phyloP scores from a whole-genome alignment of 2,888 invertebrate species.

The Sthenelais limicola region DNA sequence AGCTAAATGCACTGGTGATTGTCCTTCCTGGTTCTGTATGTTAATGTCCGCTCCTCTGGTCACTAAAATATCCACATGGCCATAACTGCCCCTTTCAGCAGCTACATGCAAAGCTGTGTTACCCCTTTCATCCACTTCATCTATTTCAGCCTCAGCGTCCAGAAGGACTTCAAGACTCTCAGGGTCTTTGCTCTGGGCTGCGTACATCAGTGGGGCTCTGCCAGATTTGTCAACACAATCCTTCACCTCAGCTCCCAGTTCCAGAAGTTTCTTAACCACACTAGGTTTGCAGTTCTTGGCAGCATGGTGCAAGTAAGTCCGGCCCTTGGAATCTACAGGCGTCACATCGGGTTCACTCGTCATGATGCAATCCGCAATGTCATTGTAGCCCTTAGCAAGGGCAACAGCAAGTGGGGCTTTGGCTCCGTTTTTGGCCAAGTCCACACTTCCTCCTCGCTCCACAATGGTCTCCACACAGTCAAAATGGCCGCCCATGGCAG shows the following conservation, averaged over 20 bases:
- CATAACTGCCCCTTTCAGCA: slow-evolving; percentile 40
- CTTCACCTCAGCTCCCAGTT: slow-evolving; percentile 6
- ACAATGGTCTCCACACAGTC: slow-evolving; percentile 19
- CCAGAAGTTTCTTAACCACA: not conserved
- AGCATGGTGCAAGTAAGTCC: slow-evolving; percentile 34
- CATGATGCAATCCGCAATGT: slow-evolving; percentile 10
- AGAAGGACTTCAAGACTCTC: slow-evolving; percentile 32
- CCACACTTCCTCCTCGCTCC: slow-evolving; percentile 9
- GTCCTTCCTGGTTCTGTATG: slow-evolving; percentile 21
- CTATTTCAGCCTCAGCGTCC: slow-evolving; percentile 12
- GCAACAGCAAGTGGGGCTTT: slow-evolving; percentile 19
- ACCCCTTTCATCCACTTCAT: slow-evolving; percentile 18
- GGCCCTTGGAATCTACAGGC: slow-evolving; percentile 15
- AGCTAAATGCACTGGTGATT: slow-evolving; percentile 36
- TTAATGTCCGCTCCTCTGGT: slow-evolving; percentile 23
- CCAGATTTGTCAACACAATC: not conserved
- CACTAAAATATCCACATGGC: slow-evolving; percentile 38
- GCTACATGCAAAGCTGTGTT: slow-evolving; percentile 42
- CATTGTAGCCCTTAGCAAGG: slow-evolving; percentile 2
- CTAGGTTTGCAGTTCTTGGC: slow-evolving; percentile 4
- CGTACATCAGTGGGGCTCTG: slow-evolving; percentile 28
- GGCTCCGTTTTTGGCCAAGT: slow-evolving; percentile 16
- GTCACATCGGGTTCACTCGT: slow-evolving; percentile 18
- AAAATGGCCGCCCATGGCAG: not conserved
- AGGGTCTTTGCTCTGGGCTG: slow-evolving; percentile 27